Conservation (phyloP, 2,113 vertebrate species). For the Protobothrops mucrosquamatus region DNA sequence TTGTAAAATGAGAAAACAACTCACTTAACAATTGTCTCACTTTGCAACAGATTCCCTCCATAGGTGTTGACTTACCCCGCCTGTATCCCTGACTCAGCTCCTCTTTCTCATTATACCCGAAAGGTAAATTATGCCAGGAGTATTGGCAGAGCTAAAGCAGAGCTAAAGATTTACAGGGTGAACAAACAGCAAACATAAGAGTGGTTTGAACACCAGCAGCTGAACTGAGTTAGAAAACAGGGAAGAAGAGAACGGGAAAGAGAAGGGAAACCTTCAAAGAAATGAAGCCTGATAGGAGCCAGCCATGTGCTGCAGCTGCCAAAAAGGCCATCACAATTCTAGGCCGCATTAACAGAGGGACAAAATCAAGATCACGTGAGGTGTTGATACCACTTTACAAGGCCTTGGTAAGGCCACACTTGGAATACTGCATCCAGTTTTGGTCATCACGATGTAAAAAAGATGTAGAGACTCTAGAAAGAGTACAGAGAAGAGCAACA, state of each 20-base stretch:
- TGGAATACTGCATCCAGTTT: too few species aligned
- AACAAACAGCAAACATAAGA: constrained; percentile 43
- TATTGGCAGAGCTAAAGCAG: constrained; percentile 55
- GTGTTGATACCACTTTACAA: too few species aligned
- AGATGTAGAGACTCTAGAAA: too few species aligned
- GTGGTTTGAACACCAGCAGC: constrained; percentile 14
- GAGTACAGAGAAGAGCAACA: too few species aligned
- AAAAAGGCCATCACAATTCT: too few species aligned
- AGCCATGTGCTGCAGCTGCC: too few species aligned
- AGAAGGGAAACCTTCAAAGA: neutral
- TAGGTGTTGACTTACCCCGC: constrained; percentile 63
- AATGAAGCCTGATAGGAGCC: neutral
- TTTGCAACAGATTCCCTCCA: neutral
- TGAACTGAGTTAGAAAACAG: neutral
- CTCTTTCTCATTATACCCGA: constrained; percentile 68
- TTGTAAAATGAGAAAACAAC: too few species aligned
- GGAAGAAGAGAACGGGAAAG: neutral
- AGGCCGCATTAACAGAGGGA: too few species aligned
- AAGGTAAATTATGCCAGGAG: constrained; percentile 68
- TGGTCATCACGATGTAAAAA: too few species aligned
- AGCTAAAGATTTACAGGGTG: constrained; percentile 65
- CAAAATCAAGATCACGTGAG: too few species aligned
- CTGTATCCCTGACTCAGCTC: constrained; percentile 69
- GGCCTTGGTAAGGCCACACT: too few species aligned
- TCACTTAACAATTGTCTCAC: neutral